Evolutionary conservation across 2,888 invertebrate genomes (phyloP).

Genomic region (Heterodera filipjevi): DNA sequence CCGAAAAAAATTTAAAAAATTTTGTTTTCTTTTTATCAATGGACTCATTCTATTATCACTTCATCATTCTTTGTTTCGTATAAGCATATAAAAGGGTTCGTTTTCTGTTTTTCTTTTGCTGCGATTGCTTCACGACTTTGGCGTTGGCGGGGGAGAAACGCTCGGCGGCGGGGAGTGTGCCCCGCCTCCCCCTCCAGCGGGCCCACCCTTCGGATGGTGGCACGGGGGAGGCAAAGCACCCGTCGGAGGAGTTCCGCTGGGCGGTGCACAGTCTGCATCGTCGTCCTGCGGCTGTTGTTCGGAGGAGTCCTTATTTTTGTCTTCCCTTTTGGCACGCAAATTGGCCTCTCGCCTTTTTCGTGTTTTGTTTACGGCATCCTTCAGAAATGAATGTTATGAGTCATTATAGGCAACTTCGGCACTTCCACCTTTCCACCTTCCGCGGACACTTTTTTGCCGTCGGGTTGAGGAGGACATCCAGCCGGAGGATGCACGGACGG

Average conservation of each 20-base stretch:
- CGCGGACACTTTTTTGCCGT: not conserved
- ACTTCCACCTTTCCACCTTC: not conserved
- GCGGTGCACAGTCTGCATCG: not conserved
- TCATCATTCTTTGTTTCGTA: not conserved
- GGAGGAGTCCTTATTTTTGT: not conserved
- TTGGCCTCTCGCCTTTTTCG: not conserved
- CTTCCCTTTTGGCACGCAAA: not conserved
- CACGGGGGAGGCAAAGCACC: not conserved
- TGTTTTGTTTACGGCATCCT: not conserved
- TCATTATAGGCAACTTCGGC: not conserved
- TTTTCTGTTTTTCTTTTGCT: not conserved
- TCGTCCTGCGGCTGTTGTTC: not conserved
- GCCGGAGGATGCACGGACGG: not conserved
- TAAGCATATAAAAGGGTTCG: not conserved
- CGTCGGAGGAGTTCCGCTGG: not conserved
- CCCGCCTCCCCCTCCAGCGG: not conserved
- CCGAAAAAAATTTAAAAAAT: not conserved
- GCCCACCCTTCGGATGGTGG: not conserved
- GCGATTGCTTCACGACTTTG: not conserved
- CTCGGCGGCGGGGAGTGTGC: not conserved
- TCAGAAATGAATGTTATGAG: not conserved
- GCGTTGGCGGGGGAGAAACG: not conserved
- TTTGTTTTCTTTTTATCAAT: not conserved
- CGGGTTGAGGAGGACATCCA: not conserved
- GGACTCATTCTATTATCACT: not conserved